Percentiles rank a stretch among this genome's conserved stretches.
These are phyloP conservation scores for Tipula lateralis DNA, from an alignment of 2,888 invertebrate species.

Conservation along the genomic window DNA sequence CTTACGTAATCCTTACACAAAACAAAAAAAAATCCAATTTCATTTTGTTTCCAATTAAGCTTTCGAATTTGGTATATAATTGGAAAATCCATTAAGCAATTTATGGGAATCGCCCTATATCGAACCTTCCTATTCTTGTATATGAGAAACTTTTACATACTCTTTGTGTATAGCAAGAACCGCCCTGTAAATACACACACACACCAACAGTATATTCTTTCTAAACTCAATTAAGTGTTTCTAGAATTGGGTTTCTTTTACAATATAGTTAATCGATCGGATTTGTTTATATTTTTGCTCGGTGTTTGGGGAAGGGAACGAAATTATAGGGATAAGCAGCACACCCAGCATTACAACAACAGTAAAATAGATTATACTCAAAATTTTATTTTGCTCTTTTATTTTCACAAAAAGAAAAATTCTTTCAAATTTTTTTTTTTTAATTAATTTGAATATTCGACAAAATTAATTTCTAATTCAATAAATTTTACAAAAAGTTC, in stretches of 20 bases:
- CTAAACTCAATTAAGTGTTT: constrained; percentile 1
- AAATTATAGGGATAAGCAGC: neutral
- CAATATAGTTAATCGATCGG: neutral
- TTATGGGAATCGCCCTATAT: neutral
- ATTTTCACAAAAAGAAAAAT: neutral
- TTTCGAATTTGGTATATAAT: neutral
- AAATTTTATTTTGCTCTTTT: neutral
- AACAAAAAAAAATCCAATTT: too few relatives aligned
- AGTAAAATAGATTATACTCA: neutral
- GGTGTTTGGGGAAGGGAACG: neutral
- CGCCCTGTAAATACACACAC: neutral
- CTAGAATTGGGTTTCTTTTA: neutral
- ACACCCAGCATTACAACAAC: neutral
- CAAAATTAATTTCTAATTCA: neutral
- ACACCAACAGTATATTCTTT: neutral
- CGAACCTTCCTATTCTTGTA: neutral
- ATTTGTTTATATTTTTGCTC: neutral
- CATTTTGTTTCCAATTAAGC: neutral
- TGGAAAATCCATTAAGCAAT: constrained; percentile 11
- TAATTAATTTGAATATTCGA: neutral
- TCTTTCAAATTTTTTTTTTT: neutral
- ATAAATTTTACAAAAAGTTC: neutral
- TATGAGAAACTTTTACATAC: neutral
- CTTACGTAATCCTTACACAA: too few relatives aligned
- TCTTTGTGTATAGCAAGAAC: neutral